Percentiles rank a stretch among this genome's conserved stretches.
Conservation (phyloP, 2,888 invertebrate species). For the Papilio gigon region DNA sequence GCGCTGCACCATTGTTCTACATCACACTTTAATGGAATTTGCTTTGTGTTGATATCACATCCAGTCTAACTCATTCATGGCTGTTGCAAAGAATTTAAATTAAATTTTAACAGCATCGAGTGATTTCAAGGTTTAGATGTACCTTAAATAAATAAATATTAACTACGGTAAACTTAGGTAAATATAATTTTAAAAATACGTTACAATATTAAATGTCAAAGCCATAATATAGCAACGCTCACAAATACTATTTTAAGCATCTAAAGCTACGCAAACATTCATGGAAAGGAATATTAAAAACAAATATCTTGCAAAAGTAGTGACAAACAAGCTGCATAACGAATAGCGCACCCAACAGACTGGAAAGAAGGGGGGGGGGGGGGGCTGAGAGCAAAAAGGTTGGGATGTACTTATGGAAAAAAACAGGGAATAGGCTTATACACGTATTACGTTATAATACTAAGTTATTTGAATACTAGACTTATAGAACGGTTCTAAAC, state of each 20-base stretch:
- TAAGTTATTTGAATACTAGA: too few relatives aligned
- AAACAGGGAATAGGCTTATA: not conserved
- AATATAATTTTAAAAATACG: not conserved
- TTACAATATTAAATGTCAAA: not conserved
- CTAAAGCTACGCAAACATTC: conserved; percentile 11
- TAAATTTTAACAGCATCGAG: not conserved
- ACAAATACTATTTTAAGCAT: conserved; percentile 9
- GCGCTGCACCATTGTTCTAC: conserved; percentile 18
- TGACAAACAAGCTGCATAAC: conserved; percentile 16
- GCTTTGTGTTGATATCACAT: conserved; percentile 11
- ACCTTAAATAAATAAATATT: too few relatives aligned
- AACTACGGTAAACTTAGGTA: not conserved
- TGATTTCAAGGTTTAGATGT: too few relatives aligned
- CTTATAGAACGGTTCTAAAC: too few relatives aligned
- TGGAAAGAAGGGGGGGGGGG: not conserved
- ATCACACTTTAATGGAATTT: conserved; percentile 21
- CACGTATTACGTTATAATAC: not conserved
- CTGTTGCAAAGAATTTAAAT: not conserved
- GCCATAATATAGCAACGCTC: not conserved
- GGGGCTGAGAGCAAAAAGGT: not conserved
- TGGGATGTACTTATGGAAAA: not conserved
- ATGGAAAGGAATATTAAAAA: conserved; percentile 9
- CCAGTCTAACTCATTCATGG: not conserved
- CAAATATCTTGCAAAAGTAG: conserved; percentile 9
- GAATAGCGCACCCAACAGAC: conserved; percentile 22